A percentile compares a stretch with the other conserved stretches of the same genome.
Conservation (phyloP, 2,888 invertebrate genomes). For the Rhogogaster chlorosoma region DNA sequence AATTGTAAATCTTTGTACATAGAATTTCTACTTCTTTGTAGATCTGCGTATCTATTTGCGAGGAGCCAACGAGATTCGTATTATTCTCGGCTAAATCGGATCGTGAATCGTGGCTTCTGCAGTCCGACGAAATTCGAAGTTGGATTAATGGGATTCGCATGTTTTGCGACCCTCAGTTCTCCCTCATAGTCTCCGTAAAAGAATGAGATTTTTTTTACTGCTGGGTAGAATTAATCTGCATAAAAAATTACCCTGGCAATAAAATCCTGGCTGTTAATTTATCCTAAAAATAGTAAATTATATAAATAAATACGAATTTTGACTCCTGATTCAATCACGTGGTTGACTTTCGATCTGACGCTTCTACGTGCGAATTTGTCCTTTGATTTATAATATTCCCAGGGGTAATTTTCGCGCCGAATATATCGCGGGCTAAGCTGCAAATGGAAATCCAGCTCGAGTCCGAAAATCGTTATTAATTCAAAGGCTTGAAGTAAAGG, state of each 20-base stretch:
- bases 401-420: not conserved
- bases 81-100: not conserved
- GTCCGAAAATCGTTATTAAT: not conserved
- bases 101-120: constrained; percentile 13
- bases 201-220: not conserved
- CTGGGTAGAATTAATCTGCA: not conserved
- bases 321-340: not conserved
- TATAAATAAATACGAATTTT: not conserved
- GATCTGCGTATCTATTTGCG: not conserved
- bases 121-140: constrained; percentile 2
- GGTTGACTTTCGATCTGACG: not conserved
- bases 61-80: not conserved
- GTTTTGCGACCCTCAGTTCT: constrained; percentile 30
- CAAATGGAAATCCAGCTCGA: not conserved
- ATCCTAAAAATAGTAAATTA: not conserved
- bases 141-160: constrained; percentile 40
- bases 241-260: not conserved
- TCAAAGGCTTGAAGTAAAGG: not conserved
- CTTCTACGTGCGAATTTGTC: not conserved
- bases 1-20: not conserved
- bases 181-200: constrained; percentile 5
- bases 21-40: not conserved
- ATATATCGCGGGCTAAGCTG: not conserved
- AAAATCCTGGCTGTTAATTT: not conserved
- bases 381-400: not conserved